Conservation (phyloP, 1,140 invertebrate genomes). For the Procambarus virginalis region DNA sequence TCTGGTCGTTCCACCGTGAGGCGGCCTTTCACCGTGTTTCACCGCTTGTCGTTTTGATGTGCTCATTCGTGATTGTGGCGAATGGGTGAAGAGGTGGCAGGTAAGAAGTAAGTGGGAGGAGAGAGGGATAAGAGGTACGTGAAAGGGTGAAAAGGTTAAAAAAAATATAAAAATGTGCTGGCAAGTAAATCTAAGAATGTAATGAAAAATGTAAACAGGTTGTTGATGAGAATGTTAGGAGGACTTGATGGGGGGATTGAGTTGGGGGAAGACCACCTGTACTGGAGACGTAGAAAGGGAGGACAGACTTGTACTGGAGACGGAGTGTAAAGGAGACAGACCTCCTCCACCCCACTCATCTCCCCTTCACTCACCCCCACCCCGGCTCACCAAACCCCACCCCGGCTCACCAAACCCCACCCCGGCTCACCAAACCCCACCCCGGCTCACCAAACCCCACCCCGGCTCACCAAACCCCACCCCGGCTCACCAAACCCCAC, state of each 20-base stretch:
- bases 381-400: no score
- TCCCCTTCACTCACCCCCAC: no score
- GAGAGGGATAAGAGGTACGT: neutral
- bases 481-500: no score
- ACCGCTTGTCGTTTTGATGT: slow-evolving; percentile 62
- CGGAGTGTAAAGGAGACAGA: neutral
- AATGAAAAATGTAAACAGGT: neutral
- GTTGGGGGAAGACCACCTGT: no score
- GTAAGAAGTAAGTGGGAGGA: slow-evolving; percentile 13
- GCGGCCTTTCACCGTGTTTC: slow-evolving; percentile 54
- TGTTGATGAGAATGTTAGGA: neutral
- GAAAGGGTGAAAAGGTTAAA: neutral
- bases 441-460: no score
- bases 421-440: no score
- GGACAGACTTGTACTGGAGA: neutral
- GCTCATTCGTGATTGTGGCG: slow-evolving; percentile 60
- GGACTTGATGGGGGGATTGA: no score
- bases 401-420: no score
- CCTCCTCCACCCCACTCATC: no score
- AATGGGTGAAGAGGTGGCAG: slow-evolving; percentile 48
- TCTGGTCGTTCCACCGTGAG: slow-evolving; percentile 22
- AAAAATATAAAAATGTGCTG: neutral
- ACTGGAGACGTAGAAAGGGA: neutral
- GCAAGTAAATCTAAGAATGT: neutral
- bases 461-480: no score